Conservation (phyloP, 2,888 invertebrate species). For the Melanostoma scalare region DNA sequence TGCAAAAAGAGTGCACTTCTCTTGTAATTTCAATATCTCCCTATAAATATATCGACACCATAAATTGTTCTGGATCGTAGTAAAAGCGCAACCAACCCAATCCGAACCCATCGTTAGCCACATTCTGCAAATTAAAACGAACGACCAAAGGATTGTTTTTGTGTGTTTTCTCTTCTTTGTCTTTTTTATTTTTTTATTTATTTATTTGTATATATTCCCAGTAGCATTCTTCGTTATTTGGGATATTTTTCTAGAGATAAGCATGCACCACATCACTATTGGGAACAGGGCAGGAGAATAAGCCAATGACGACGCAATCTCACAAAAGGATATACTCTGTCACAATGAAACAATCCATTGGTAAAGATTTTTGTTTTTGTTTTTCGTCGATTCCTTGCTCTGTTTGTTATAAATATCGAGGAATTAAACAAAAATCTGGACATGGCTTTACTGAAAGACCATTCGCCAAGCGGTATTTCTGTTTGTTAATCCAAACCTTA, state of each 20-base stretch:
- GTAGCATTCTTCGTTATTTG: slow-evolving; percentile 53
- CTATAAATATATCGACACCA: slow-evolving; percentile 23
- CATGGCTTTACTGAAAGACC: slow-evolving; percentile 30
- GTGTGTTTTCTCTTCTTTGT: slow-evolving; percentile 17
- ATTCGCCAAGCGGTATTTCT: slow-evolving; percentile 39
- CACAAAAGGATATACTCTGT: slow-evolving; percentile 69
- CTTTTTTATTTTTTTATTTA: slow-evolving; percentile 45
- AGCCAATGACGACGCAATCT: slow-evolving; percentile 42
- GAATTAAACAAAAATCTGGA: slow-evolving; percentile 64
- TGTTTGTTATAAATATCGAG: slow-evolving; percentile 62
- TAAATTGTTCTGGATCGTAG: slow-evolving; percentile 42
- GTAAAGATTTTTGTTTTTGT: slow-evolving; percentile 33
- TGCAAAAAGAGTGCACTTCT: neutral
- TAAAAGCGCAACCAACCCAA: slow-evolving; percentile 49
- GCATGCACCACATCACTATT: slow-evolving; percentile 33
- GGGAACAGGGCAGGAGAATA: slow-evolving; percentile 16
- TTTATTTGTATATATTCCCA: slow-evolving; percentile 27
- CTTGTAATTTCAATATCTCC: slow-evolving; percentile 34
- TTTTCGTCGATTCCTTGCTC: slow-evolving; percentile 10
- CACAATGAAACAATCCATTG: slow-evolving; percentile 64
- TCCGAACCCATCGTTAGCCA: slow-evolving; percentile 49
- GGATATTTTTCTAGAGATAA: slow-evolving; percentile 62
- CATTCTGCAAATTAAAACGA: slow-evolving; percentile 66
- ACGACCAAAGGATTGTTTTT: slow-evolving; percentile 65
- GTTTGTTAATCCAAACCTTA: slow-evolving; percentile 68